Conservation (phyloP, 1,140 invertebrate genomes). For the Centruroides vittatus region DNA sequence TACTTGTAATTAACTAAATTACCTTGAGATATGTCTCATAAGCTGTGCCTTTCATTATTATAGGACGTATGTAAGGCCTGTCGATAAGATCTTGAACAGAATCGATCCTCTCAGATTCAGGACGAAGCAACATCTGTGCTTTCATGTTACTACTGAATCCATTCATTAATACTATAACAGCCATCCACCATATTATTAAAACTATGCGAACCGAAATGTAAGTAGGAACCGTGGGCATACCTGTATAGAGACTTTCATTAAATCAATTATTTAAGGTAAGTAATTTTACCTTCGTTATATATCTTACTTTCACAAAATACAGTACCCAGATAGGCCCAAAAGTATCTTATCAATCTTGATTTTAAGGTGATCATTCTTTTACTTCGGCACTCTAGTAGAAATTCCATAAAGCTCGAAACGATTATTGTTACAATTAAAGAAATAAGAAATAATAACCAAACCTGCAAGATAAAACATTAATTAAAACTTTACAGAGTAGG, state of each 20-base stretch:
- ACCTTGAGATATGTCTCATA: slow-evolving; percentile 4
- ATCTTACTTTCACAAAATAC: no score
- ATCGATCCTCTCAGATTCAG: neutral
- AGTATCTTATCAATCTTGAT: no score
- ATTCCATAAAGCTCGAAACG: no score
- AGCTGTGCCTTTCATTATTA: neutral
- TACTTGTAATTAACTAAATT: neutral
- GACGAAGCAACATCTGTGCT: neutral
- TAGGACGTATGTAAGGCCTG: neutral
- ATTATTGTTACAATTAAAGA: no score
- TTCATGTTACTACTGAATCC: slow-evolving; percentile 5
- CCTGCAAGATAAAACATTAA: no score
- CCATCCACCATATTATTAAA: slow-evolving; percentile 1
- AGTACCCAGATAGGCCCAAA: no score
- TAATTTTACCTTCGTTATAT: no score
- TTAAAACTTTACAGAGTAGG: no score
- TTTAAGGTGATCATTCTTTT: no score
- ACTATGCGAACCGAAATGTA: neutral
- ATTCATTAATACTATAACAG: slow-evolving; percentile 2
- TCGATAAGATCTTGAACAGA: neutral
- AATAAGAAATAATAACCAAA: no score
- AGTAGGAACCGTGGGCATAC: neutral
- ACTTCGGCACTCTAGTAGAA: no score
- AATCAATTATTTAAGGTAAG: no score
- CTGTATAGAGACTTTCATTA: neutral